A percentile compares a stretch with the other conserved stretches of the same genome.
phyloP scores from a whole-genome alignment of 2,888 invertebrate genomes.

The Neoascia interrupta region DNA sequence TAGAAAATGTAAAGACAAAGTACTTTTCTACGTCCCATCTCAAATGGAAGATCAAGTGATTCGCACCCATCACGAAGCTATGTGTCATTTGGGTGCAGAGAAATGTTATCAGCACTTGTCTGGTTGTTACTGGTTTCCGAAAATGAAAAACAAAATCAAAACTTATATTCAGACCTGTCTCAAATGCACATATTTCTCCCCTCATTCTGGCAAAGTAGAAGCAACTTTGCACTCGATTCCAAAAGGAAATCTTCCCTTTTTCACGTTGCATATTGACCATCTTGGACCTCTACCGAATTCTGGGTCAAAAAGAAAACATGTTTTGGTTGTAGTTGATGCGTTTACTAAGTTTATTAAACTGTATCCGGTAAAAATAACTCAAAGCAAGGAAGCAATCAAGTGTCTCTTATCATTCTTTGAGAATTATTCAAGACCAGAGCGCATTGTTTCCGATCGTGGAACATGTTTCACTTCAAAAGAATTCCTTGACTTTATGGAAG shows the following conservation, averaged over 20 bases:
- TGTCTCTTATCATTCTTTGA: background rate
- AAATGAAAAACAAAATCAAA: slow-evolving; percentile 10
- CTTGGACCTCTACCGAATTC: slow-evolving; percentile 16
- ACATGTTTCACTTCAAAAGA: slow-evolving; percentile 75
- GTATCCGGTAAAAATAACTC: background rate
- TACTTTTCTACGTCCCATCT: slow-evolving; percentile 6
- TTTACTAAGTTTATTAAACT: slow-evolving; percentile 2
- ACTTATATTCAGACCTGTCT: background rate
- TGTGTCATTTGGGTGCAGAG: slow-evolving; percentile 73
- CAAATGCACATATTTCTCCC: slow-evolving; percentile 6
- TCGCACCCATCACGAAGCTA: slow-evolving; percentile 19
- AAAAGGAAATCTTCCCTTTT: slow-evolving; percentile 7
- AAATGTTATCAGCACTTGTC: slow-evolving; percentile 68
- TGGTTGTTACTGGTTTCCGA: slow-evolving; percentile 73
- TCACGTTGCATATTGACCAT: slow-evolving; percentile 4
- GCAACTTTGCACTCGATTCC: slow-evolving; percentile 2
- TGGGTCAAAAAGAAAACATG: background rate
- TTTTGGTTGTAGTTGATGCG: background rate
- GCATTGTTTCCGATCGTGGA: slow-evolving; percentile 77
- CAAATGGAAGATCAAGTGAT: slow-evolving; percentile 59
- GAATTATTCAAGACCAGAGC: slow-evolving; percentile 29
- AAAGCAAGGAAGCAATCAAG: background rate
- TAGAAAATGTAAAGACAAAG: background rate
- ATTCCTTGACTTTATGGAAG: slow-evolving; percentile 73
- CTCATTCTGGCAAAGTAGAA: slow-evolving; percentile 5